phyloP scores from a whole-genome alignment of 2,113 vertebrate genomes.

The Setophaga kirtlandii region DNA sequence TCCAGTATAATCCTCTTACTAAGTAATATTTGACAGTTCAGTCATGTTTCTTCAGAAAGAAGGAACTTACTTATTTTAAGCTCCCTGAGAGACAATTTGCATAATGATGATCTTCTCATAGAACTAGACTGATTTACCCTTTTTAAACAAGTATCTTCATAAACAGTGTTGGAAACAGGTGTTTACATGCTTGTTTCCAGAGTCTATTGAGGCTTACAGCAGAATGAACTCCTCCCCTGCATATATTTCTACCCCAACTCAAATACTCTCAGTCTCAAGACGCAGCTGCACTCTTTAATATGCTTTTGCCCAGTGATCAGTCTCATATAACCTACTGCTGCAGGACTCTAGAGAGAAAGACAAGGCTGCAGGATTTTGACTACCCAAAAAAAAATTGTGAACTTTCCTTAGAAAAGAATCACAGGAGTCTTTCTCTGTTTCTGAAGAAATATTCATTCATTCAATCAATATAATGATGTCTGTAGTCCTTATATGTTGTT shows the following conservation, averaged over 20 bases:
- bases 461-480: background rate
- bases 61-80: slow-evolving; percentile 34
- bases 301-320: background rate
- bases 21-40: slow-evolving; percentile 39
- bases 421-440: background rate
- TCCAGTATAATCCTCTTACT: slow-evolving; percentile 50
- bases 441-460: background rate
- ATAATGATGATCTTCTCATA: background rate
- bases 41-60: slow-evolving; percentile 20
- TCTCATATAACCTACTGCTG: background rate
- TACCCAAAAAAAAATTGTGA: background rate
- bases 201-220: background rate
- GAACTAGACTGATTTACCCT: background rate
- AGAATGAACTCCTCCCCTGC: background rate
- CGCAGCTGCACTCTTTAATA: background rate
- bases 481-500: background rate
- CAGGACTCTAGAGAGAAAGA: background rate
- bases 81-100: background rate
- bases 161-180: background rate
- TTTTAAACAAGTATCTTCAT: background rate
- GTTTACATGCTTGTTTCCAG: slow-evolving; percentile 15
- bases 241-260: background rate
- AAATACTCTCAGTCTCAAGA: background rate
- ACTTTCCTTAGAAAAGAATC: background rate
- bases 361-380: background rate